These are phyloP conservation scores for Brachionus manjavacas DNA, from an alignment of 1,140 invertebrate genomes.

Conservation along the genomic window DNA sequence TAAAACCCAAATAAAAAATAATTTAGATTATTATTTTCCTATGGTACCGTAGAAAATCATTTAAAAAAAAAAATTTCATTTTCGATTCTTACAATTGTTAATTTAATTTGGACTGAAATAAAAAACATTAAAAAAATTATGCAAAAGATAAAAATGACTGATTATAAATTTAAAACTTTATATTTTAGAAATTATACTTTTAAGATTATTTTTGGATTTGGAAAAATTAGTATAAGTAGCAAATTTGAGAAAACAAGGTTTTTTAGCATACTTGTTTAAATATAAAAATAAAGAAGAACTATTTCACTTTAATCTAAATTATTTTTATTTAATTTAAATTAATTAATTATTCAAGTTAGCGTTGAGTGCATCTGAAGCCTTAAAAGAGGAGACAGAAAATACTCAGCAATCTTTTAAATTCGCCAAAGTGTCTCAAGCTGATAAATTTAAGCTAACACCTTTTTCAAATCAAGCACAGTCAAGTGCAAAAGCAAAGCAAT, in stretches of 20 bases:
- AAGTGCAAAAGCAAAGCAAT: not conserved
- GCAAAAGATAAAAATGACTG: not conserved
- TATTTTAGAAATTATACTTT: not conserved
- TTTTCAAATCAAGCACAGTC: not conserved
- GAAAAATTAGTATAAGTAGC: not conserved
- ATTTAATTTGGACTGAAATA: not conserved
- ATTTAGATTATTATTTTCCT: too few relatives aligned
- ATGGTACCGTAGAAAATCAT: too few relatives aligned
- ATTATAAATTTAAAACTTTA: conserved; percentile 12
- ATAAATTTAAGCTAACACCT: not conserved
- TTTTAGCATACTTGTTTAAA: not conserved
- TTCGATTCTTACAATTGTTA: not conserved
- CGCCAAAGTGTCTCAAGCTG: conserved; percentile 18
- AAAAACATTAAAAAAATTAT: not conserved
- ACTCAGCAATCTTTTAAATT: not conserved
- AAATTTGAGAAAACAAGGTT: not conserved
- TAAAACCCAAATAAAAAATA: too few relatives aligned
- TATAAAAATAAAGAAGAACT: not conserved
- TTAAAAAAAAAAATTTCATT: not conserved
- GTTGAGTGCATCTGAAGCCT: not conserved
- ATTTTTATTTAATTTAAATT: not conserved
- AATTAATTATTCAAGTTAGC: conserved; percentile 9
- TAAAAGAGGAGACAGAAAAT: not conserved
- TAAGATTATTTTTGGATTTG: conserved; percentile 1
- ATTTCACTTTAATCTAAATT: not conserved